Base-by-base conservation (phyloP, 1,140 invertebrate genomes). In the Procambarus virginalis region DNA sequence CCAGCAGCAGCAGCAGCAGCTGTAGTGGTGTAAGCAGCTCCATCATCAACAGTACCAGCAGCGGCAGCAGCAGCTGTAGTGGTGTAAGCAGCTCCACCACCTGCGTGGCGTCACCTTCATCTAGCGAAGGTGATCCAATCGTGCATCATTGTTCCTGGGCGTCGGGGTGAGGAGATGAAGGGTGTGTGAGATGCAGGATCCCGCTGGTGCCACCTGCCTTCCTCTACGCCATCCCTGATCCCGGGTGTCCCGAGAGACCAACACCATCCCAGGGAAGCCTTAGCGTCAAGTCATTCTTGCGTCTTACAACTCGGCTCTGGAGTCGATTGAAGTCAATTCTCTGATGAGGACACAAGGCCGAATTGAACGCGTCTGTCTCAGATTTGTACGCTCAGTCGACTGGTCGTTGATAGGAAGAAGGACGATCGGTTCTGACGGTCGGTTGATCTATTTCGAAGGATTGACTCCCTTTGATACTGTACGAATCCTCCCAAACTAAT, bases 401-500 rank as follows among this genome's bases (percentile, higher is more conserved):
- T 10, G 68, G 68, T 22, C n/a, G 22, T 4, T 34, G n/a, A 20
- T 20, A n/a, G 8, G 68, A n/a, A 9, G 68, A 34, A 9, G 22
- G 68, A 73, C 68, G 68, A 34, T 73, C n/a, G 8, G 8, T 73
- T 73, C n/a, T 34, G 68, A 73, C 68, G 5, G n/a, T 34, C 1
- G 6, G 68, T 34, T 6, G 68, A 20, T 34, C 68, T 34, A 34
- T 34, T 34, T 34, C 22, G 68, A 34, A 6, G n/a, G 68, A 73
- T 73, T 9, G 68, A 73, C 68, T 73, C 34, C 68, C 68, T 73
- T 73, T 73, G 68, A 73, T 73, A 73, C 22, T 73, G 68, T 34
- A 73, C 68, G 68, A 73, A 73, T 73, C 68, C 68, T 34, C n/a
- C 14, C 68, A 73, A 73, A 73, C n/a, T 73, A 73, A 73, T 73